Base-by-base conservation (phyloP, 1,140 invertebrate species). In the Penaeus japonicus region DNA sequence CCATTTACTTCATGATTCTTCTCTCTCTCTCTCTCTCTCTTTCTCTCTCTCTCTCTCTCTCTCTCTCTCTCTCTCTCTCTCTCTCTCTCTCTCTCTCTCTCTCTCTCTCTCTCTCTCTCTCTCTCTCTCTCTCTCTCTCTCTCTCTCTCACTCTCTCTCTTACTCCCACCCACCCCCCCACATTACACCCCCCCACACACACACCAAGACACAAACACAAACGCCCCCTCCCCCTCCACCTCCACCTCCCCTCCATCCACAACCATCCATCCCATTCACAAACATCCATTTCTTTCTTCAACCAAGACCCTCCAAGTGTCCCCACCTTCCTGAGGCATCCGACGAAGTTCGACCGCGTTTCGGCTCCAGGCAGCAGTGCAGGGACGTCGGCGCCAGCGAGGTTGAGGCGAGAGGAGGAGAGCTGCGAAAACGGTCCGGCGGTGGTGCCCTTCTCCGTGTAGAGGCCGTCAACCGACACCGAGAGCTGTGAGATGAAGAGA, bases 241-340 rank as follows among this genome's bases (percentile, higher is more conserved):
- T 15, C 35, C 81, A 18, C 0, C 18, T 59, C n/a, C 57, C 18
- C 57, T n/a, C n/a, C n/a, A n/a, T n/a, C n/a, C n/a, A n/a, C n/a
- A n/a, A n/a, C n/a, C n/a, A n/a, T n/a, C n/a, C n/a, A n/a, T n/a
- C n/a, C n/a, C n/a, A n/a, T n/a, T n/a, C n/a, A n/a, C n/a, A n/a
- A n/a, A n/a, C n/a, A n/a, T n/a, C n/a, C n/a, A n/a, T n/a, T n/a
- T n/a, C n/a, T n/a, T n/a, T n/a, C n/a, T n/a, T n/a, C n/a, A n/a
- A n/a, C n/a, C n/a, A n/a, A n/a, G n/a, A n/a, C n/a, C n/a, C n/a
- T n/a, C n/a, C n/a, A n/a, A n/a, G n/a, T n/a, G n/a, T n/a, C 91
- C 92, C 93, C 93, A 99, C 98, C 95, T 99, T 98, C 92, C 97
- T 95, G 91, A 99, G 94, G 92, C 98, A 99, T 5, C 98, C 98